A percentile compares a stretch with the other conserved stretches of the same genome.
Conservation (phyloP, 2,888 invertebrate genomes). For the Spialia ferax region DNA sequence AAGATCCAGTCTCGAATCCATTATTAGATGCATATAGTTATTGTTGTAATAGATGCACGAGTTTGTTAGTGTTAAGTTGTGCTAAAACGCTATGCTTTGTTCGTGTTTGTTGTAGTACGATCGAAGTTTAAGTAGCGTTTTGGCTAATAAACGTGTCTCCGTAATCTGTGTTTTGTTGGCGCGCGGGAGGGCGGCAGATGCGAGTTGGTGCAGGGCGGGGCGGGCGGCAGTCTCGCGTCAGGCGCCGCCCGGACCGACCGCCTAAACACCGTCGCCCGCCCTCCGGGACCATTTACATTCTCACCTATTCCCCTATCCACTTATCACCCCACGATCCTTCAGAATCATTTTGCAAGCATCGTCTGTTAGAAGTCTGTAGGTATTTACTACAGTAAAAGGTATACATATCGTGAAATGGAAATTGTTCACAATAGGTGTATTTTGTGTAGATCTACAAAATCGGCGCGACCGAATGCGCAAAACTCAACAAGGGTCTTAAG, state of each 20-base stretch:
- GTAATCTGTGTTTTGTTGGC: slow-evolving; percentile 82
- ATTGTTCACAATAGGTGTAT: slow-evolving; percentile 59
- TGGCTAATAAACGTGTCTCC: slow-evolving; percentile 81
- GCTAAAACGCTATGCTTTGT: slow-evolving; percentile 44
- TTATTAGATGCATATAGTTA: slow-evolving; percentile 26
- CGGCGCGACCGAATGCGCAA: slow-evolving; percentile 83
- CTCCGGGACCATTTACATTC: slow-evolving; percentile 30
- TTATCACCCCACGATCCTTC: slow-evolving; percentile 15
- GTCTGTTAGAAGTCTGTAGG: slow-evolving; percentile 5
- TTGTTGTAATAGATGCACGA: slow-evolving; percentile 25
- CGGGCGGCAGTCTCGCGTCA: slow-evolving; percentile 78
- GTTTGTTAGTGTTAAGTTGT: slow-evolving; percentile 32
- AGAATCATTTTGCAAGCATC: slow-evolving; percentile 17
- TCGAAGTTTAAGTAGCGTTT: slow-evolving; percentile 75
- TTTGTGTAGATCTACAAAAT: slow-evolving; percentile 62
- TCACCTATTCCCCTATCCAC: slow-evolving; percentile 19
- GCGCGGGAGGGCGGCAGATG: slow-evolving; percentile 63
- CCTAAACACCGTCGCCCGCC: slow-evolving; percentile 45
- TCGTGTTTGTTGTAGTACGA: slow-evolving; percentile 63
- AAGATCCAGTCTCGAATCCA: slow-evolving; percentile 36
- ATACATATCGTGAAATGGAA: slow-evolving; percentile 28
- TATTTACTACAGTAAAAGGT: slow-evolving; percentile 23
- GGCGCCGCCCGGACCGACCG: slow-evolving; percentile 77
- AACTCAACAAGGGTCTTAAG: slow-evolving; percentile 68
- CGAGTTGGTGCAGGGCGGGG: slow-evolving; percentile 60